phyloP scores from a whole-genome alignment of 2,888 invertebrate genomes.

The Melieria crassipennis region DNA sequence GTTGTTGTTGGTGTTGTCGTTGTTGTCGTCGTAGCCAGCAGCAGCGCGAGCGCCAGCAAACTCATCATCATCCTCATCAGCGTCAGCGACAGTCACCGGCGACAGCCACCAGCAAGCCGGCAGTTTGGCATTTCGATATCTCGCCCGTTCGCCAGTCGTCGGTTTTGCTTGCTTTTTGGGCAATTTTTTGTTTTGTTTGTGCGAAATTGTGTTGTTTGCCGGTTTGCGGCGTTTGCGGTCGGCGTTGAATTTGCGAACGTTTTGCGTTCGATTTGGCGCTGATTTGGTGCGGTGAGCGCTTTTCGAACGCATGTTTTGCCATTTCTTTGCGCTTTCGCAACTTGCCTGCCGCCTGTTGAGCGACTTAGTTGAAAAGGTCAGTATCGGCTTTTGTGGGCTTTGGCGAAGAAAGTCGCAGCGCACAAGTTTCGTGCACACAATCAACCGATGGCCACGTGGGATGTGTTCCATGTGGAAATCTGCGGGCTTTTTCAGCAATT shows the following conservation, averaged over 20 bases:
- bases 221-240: not conserved
- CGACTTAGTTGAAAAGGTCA: too few species aligned
- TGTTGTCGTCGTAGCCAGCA: not conserved
- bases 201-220: conserved; percentile 1
- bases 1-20: not conserved
- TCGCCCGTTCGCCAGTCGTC: conserved; percentile 15
- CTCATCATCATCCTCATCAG: not conserved
- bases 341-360: too few species aligned
- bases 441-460: too few species aligned
- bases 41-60: not conserved
- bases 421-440: too few species aligned
- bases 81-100: not conserved
- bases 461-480: too few species aligned
- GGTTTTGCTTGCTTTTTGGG: conserved; percentile 19
- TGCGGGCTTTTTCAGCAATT: too few species aligned
- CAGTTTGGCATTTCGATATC: conserved; percentile 23
- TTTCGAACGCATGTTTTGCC: too few species aligned
- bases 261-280: too few species aligned
- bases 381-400: too few species aligned
- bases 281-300: too few species aligned
- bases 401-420: too few species aligned
- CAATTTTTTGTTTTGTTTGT: conserved; percentile 6
- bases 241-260: not conserved
- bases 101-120: conserved; percentile 7
- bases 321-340: too few species aligned